A percentile compares a stretch with the other conserved stretches of the same genome.
Conservation (phyloP, 2,113 vertebrate genomes). For the Taxidea taxus region DNA sequence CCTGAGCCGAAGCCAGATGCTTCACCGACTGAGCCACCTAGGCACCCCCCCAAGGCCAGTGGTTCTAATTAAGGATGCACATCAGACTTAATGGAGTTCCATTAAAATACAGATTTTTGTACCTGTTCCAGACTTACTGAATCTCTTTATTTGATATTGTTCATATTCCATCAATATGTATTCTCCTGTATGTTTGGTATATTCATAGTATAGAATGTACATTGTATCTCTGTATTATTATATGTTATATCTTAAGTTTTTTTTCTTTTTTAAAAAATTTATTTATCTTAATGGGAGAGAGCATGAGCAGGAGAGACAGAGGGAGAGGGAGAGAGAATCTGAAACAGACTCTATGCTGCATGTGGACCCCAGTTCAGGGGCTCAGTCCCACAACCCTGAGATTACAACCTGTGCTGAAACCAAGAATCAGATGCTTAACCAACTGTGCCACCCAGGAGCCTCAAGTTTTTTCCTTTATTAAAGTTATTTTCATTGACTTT, state of each 20-base stretch:
- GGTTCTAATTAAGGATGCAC: neutral
- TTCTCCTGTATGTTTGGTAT: neutral
- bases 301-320: neutral
- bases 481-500: neutral
- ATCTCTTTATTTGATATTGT: slow-evolving; percentile 8
- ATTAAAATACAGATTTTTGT: neutral
- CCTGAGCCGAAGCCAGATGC: too few relatives aligned
- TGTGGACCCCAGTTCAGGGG: neutral
- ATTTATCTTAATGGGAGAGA: neutral
- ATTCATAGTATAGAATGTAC: neutral
- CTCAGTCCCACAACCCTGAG: neutral
- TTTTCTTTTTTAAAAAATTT: neutral
- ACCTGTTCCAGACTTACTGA: neutral
- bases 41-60: neutral
- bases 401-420: neutral
- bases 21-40: neutral
- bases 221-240: neutral
- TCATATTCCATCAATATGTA: slow-evolving; percentile 2
- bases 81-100: neutral
- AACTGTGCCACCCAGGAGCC: neutral
- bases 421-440: neutral
- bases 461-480: neutral
- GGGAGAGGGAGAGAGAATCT: neutral
- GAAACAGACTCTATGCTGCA: neutral
- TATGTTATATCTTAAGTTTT: neutral